Conservation (phyloP, 2,113 vertebrate genomes). For the Pitta sordida region DNA sequence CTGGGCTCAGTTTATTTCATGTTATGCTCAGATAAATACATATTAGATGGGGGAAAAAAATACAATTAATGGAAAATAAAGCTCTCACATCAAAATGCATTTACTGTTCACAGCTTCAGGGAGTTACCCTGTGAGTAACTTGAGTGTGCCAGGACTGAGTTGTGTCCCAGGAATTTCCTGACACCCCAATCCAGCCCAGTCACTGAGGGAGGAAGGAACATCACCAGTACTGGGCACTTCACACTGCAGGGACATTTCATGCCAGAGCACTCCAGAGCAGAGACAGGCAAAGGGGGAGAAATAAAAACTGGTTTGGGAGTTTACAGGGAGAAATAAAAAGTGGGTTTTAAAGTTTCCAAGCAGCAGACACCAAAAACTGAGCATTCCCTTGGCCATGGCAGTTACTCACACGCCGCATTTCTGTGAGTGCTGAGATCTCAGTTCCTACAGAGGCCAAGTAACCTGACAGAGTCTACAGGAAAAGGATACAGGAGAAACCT, state of each 20-base stretch:
- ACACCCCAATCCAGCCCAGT: not conserved
- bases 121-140: not conserved
- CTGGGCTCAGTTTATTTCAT: not conserved
- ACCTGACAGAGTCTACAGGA: constrained; percentile 82
- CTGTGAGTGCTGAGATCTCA: constrained; percentile 84
- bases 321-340: not conserved
- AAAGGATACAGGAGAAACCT: constrained; percentile 44
- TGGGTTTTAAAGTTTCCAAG: not conserved
- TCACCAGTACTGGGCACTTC: not conserved
- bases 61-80: not conserved
- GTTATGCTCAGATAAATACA: not conserved
- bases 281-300: not conserved
- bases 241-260: not conserved
- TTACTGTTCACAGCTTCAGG: not conserved
- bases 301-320: not conserved
- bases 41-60: not conserved
- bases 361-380: not conserved
- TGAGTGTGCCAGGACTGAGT: not conserved
- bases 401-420: constrained; percentile 88
- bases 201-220: not conserved
- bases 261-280: not conserved
- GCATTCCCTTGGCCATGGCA: not conserved
- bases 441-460: constrained; percentile 87
- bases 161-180: not conserved
- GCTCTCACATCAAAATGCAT: not conserved